Evolutionary conservation across 2,797 vertebrate species (phyloP), one percentile per base, ranked within the genome.

Genomic region (Hippoglossus hippoglossus): DNA sequence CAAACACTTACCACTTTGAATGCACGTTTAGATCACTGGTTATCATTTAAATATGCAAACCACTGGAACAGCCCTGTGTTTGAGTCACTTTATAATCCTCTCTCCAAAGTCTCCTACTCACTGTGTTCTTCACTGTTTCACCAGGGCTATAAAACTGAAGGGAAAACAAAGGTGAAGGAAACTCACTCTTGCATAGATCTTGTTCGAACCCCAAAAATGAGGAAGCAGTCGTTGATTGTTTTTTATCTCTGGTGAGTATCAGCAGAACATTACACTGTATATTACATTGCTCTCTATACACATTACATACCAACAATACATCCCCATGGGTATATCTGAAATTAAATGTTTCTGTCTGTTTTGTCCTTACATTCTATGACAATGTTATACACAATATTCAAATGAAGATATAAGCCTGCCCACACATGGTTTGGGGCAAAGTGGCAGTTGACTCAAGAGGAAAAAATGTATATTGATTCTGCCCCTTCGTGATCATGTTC

Each of bases 181-280:
- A 92, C 83, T 19, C 36, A 91, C 70, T 88, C 89, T 0, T 70
- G 91, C 41, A 1, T 91, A 1, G 92, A 93, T 81, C 91, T 94
- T 0, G 53, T 94, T 54, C 89, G 91, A 55, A 94, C 93, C 1
- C 91, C 93, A 3, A 89, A 31, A 44, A 92, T 94, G 90, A 92
- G 93, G 84, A 93, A 74, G 65, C 87, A 88, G 39, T 91, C 93
- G 3, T 53, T 94, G 59, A 88, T 93, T 19, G 63, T 92, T 11
- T 93, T 94, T 56, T 93, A 94, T 73, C 79, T 94, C 12, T 94
- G 93, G 92, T 94, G 67, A 91, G 89, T 89, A 59, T 13, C 3
- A 51, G 8, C 46, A 41, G 12, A 69, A 26, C 3, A 0, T 24
- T 31, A 18, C 6, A 34, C 18, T 55, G 25, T 16, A n/a, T 5